These are phyloP conservation scores for Drosophila ezoana DNA, from an alignment of 2,888 invertebrate genomes.

Conservation along the genomic window DNA sequence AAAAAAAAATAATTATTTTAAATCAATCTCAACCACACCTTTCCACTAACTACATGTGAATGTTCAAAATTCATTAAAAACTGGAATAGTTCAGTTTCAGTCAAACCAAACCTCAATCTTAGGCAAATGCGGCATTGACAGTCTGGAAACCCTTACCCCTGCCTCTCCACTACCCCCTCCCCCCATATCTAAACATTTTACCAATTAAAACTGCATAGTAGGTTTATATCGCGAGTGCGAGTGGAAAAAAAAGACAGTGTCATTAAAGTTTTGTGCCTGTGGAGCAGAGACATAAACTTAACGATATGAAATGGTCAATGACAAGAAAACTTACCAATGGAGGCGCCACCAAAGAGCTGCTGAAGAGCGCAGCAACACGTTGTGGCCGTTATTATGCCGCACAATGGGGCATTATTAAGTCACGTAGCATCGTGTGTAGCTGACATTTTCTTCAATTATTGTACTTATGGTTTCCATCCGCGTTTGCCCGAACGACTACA, in stretches of 20 bases:
- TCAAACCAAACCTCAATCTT: neutral
- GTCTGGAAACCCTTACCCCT: neutral
- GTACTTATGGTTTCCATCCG: slow-evolving; percentile 75
- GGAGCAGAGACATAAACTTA: slow-evolving; percentile 42
- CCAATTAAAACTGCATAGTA: slow-evolving; percentile 55
- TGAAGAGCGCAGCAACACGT: slow-evolving; percentile 57
- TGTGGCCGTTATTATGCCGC: slow-evolving; percentile 62
- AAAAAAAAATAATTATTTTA: too few species aligned
- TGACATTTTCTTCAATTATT: slow-evolving; percentile 79
- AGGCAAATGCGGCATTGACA: neutral
- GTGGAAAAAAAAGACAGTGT: slow-evolving; percentile 22
- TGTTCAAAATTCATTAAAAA: too few species aligned
- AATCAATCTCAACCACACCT: too few species aligned
- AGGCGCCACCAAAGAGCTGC: slow-evolving; percentile 16
- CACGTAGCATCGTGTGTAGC: slow-evolving; percentile 73
- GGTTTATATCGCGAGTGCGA: slow-evolving; percentile 4
- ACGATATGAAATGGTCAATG: slow-evolving; percentile 67
- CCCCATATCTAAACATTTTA: slow-evolving; percentile 3
- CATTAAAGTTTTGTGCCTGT: slow-evolving; percentile 29
- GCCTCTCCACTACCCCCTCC: neutral
- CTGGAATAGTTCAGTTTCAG: neutral
- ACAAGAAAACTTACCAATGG: slow-evolving; percentile 34
- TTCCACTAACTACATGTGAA: too few species aligned
- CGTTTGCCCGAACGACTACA: slow-evolving; percentile 54
- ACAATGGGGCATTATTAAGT: slow-evolving; percentile 73